These are phyloP conservation scores for Channa maculata DNA, from an alignment of 2,113 vertebrate species.

Conservation along the genomic window DNA sequence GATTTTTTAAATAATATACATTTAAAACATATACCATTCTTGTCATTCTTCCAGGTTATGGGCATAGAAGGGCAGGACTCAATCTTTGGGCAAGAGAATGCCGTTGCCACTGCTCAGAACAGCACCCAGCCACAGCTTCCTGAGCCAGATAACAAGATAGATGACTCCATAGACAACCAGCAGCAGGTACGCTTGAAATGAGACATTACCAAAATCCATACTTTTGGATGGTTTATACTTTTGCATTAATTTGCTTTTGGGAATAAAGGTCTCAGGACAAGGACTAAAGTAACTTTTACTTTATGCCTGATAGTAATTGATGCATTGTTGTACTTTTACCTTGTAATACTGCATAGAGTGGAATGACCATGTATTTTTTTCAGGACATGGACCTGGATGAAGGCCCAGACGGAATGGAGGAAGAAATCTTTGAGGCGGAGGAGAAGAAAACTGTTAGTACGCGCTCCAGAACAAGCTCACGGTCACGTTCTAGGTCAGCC, in stretches of 20 bases:
- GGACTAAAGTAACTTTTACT: neutral
- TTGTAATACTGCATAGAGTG: neutral
- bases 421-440: conserved; percentile 93
- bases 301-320: neutral
- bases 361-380: neutral
- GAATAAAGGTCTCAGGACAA: neutral
- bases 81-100: conserved; percentile 92
- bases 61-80: conserved; percentile 89
- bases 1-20: neutral
- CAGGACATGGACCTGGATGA: conserved; percentile 94
- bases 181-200: conserved; percentile 86
- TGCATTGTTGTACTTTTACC: neutral
- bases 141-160: conserved; percentile 89
- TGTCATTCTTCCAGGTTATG: conserved; percentile 69
- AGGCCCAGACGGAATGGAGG: conserved; percentile 91
- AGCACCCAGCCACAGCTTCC: conserved; percentile 90
- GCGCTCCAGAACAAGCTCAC: conserved; percentile 93
- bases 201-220: too few relatives aligned
- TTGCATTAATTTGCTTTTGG: neutral
- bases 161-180: conserved; percentile 96
- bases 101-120: conserved; percentile 87
- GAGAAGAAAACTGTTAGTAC: conserved; percentile 91
- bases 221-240: neutral
- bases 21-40: neutral
- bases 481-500: conserved; percentile 93